These are phyloP conservation scores for Chionoecetes opilio DNA, from an alignment of 1,140 invertebrate genomes.

Conservation along the genomic window DNA sequence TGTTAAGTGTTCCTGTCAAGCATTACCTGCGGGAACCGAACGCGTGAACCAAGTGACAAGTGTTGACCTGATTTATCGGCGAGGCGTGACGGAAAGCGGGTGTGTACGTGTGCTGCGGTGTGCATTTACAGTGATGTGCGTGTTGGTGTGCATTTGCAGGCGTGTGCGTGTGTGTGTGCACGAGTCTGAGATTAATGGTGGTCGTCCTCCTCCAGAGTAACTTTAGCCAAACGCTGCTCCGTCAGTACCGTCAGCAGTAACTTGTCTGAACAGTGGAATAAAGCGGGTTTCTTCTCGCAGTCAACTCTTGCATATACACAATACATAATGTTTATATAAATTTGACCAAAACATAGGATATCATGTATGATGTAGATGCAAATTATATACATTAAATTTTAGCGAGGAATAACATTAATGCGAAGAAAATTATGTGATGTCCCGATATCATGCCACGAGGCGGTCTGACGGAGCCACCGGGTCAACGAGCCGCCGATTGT, in stretches of 20 bases:
- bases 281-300: not conserved
- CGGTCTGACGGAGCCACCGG: not conserved
- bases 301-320: not conserved
- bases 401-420: not conserved
- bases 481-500: conserved; percentile 25
- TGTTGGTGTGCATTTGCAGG: not conserved
- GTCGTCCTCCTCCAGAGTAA: not conserved
- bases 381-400: not conserved
- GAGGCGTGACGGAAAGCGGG: not conserved
- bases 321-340: not conserved
- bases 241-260: not conserved
- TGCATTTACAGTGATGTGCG: not conserved
- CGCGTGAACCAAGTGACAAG: not conserved
- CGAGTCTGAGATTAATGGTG: not conserved
- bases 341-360: not conserved
- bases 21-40: not conserved
- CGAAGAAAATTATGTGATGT: not conserved
- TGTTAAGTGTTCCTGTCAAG: not conserved
- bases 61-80: no score
- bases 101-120: not conserved
- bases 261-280: not conserved
- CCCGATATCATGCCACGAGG: not conserved
- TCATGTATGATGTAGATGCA: not conserved
- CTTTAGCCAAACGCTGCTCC: not conserved
- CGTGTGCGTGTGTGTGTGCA: not conserved